Evolutionary conservation across 2,797 vertebrate genomes (phyloP), one percentile per base, ranked within the genome.

Genomic region (Prunella strophiata): DNA sequence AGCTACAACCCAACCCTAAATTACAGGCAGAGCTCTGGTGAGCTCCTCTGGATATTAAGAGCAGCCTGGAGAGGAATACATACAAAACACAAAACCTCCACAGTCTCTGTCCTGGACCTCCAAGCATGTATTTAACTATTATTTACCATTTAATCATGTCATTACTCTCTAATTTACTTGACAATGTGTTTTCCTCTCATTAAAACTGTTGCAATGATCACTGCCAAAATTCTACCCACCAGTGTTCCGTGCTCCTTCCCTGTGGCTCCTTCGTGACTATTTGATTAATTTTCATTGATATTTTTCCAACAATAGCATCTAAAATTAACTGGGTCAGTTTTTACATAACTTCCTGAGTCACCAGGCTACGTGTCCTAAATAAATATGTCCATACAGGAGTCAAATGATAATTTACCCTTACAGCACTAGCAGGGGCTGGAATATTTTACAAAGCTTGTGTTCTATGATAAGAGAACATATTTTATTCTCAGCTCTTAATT

Each of bases 271-370:
- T 95, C 30, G n/a, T 96, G 97, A 96, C 92, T 94, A 63, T 94
- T 96, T 96, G 96, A 97, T 97, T 97, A 97, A 97, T 97, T 97
- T 96, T 96, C 96, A 97, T 95, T 97, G 96, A 97, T 97, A 96
- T 91, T 84, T 75, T 95, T 97, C 97, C 97, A 97, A 98, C 95
- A 97, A 96, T 93, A 97, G 97, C 96, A 97, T 97, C 96, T 97
- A 96, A 93, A 96, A 97, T 96, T 97, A 97, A 96, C 93, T 96
- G 85, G 96, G 96, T 95, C 97, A 96, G 82, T 95, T 97, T 97
- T 96, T 95, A 96, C 94, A 97, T 97, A 97, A 97, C 96, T 96
- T 97, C 89, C 95, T 97, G 95, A 97, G 91, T 97, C 97, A 97
- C 91, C 92, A 95, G 93, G 84, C 92, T 96, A 93, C 2, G 32